Conservation (phyloP, 2,888 invertebrate genomes). For the Trilocha varians region DNA sequence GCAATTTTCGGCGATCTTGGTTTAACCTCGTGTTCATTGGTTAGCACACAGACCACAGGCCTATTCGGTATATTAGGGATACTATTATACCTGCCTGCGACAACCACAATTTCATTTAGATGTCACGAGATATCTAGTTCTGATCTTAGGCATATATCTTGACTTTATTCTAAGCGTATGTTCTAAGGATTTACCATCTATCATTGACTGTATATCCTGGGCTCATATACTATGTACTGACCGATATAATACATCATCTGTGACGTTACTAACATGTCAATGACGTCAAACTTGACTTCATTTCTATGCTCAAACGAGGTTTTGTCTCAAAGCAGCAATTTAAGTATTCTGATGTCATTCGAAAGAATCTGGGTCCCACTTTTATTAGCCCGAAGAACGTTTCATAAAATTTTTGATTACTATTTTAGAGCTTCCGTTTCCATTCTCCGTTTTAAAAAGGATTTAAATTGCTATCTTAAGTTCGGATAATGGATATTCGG, state of each 20-base stretch:
- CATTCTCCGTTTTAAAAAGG: not conserved
- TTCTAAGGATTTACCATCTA: no score
- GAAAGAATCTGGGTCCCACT: conserved; percentile 8
- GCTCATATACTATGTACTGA: no score
- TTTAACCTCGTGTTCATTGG: no score
- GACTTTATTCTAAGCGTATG: no score
- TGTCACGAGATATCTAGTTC: no score
- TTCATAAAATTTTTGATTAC: not conserved
- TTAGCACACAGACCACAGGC: no score
- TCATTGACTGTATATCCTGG: no score
- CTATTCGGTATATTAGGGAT: no score
- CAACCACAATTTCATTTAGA: no score
- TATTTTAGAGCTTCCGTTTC: not conserved
- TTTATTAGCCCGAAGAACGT: not conserved
- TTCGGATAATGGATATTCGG: not conserved
- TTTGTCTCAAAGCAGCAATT: conserved; percentile 14
- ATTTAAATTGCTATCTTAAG: not conserved
- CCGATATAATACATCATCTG: conserved; percentile 20
- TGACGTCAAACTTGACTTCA: conserved; percentile 26
- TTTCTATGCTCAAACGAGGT: conserved; percentile 10
- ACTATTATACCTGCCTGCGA: no score
- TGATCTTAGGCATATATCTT: no score
- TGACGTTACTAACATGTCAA: conserved; percentile 23
- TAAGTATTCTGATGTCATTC: conserved; percentile 14
- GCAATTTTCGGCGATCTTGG: no score